These are phyloP conservation scores for Ceriagrion tenellum DNA, from an alignment of 2,888 invertebrate genomes.

Conservation along the genomic window DNA sequence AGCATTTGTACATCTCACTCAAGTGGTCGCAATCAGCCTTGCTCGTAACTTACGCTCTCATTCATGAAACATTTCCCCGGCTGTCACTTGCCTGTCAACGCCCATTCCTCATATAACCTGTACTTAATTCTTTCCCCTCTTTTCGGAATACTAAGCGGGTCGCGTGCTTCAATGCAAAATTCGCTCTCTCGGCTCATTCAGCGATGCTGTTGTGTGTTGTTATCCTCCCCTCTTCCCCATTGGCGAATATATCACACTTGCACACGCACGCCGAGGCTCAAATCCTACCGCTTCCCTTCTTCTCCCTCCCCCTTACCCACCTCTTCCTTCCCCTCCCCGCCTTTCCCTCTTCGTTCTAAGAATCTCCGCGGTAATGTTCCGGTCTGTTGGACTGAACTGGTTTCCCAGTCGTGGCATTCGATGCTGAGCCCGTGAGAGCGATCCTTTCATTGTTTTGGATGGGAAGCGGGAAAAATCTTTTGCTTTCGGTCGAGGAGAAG, in stretches of 20 bases:
- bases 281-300: not conserved
- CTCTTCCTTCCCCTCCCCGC: not conserved
- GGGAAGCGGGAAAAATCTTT: conserved; percentile 34
- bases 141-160: not conserved
- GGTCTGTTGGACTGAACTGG: conserved; percentile 65
- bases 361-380: conserved; percentile 62
- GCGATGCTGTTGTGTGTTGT: not conserved
- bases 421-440: not conserved
- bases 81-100: not conserved
- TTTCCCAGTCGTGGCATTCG: conserved; percentile 49
- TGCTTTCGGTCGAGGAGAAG: not conserved
- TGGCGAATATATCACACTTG: not conserved
- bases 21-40: not conserved
- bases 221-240: not conserved
- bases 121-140: not conserved
- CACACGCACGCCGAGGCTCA: not conserved
- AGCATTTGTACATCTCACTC: not conserved
- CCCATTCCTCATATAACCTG: not conserved
- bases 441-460: conserved; percentile 60
- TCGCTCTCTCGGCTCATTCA: not conserved
- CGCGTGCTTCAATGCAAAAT: not conserved
- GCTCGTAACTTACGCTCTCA: not conserved
- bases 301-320: not conserved
- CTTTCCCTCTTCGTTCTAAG: conserved; percentile 37
- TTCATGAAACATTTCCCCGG: not conserved